phyloP scores from a whole-genome alignment of 2,113 vertebrate genomes.

The Ictidomys tridecemlineatus region DNA sequence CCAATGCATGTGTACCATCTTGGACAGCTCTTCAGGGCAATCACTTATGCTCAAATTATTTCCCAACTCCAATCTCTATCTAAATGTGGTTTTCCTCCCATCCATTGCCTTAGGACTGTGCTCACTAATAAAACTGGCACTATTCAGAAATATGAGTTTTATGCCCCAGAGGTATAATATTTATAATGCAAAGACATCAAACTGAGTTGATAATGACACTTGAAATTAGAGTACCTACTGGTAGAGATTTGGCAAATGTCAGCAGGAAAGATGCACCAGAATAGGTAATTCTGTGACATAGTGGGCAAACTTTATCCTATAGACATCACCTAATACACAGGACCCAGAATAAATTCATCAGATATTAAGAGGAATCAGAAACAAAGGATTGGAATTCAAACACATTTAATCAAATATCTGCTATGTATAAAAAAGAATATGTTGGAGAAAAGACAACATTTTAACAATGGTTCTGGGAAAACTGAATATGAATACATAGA shows the following conservation, averaged over 20 bases:
- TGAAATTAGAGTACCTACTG: not conserved
- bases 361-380: not conserved
- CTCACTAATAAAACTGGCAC: not conserved
- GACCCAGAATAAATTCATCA: not conserved
- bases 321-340: not conserved
- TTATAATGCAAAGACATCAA: conserved; percentile 12
- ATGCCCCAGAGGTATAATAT: not conserved
- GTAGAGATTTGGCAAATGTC: not conserved
- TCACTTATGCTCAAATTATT: not conserved
- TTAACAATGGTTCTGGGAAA: too few species aligned
- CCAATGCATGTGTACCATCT: not conserved
- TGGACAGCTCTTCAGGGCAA: not conserved
- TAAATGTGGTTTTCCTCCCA: not conserved
- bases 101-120: not conserved
- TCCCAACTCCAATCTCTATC: not conserved
- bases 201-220: not conserved
- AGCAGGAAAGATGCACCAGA: not conserved
- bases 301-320: not conserved
- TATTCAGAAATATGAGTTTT: not conserved
- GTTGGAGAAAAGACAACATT: too few species aligned
- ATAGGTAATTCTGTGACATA: not conserved
- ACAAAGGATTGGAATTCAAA: not conserved
- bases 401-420: not conserved
- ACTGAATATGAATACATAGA: too few species aligned
- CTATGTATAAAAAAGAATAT: not conserved